Conservation (phyloP, 2,113 vertebrate species). For the Suncus etruscus region DNA sequence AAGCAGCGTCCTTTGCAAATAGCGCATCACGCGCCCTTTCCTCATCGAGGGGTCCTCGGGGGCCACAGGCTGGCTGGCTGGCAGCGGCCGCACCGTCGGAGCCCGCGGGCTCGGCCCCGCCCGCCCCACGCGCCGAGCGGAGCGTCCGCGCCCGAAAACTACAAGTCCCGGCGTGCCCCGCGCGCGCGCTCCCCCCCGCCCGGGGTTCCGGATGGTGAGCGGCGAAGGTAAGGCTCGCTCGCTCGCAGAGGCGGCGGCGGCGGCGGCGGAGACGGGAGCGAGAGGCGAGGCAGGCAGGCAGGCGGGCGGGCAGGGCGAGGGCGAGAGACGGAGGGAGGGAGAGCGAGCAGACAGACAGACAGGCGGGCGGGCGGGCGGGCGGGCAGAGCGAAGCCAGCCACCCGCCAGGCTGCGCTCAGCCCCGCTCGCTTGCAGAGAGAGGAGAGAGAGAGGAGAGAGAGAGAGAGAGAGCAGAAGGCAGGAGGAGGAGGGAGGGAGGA, state of each 20-base stretch:
- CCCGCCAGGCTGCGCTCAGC: constrained; percentile 82
- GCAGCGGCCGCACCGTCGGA: constrained; percentile 68
- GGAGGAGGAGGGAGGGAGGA: constrained; percentile 80
- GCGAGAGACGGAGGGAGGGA: constrained; percentile 80
- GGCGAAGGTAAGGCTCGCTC: constrained; percentile 83
- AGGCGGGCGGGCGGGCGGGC: constrained; percentile 79
- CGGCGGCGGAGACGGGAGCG: constrained; percentile 82
- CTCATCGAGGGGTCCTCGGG: too few species aligned
- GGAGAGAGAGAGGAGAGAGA: constrained; percentile 77
- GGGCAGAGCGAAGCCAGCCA: constrained; percentile 72
- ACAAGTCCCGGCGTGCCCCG: constrained; percentile 87
- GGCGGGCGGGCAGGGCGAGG: constrained; percentile 84
- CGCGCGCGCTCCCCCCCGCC: constrained; percentile 84
- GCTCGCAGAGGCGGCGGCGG: constrained; percentile 83
- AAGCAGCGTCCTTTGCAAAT: background rate
- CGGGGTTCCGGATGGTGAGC: constrained; percentile 87
- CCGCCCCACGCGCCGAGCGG: constrained; percentile 60
- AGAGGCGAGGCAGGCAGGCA: constrained; percentile 76
- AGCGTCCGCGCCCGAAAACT: constrained; percentile 75
- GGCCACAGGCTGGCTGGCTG: background rate
- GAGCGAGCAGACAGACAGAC: constrained; percentile 81
- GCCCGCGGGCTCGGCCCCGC: constrained; percentile 62
- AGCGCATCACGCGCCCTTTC: background rate
- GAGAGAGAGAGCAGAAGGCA: constrained; percentile 83
- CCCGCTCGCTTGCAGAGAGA: constrained; percentile 80